A percentile compares a stretch with the other conserved stretches of the same genome.
These are phyloP conservation scores for Anaspis maculata DNA, from an alignment of 2,888 invertebrate species.

Conservation along the genomic window DNA sequence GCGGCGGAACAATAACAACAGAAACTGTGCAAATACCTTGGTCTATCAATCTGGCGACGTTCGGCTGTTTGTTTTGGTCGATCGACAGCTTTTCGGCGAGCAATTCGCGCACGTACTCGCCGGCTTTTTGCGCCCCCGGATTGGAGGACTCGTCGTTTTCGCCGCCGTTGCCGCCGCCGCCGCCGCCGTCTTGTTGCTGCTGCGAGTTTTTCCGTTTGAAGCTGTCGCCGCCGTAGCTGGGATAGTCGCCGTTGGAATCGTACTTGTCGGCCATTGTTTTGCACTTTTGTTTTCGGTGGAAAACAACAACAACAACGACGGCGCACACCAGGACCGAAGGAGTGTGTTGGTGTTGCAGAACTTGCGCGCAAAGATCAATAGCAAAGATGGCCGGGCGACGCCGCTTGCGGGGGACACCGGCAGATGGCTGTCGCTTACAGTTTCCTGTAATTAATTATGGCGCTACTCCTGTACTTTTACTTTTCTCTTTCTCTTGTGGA, in stretches of 20 bases:
- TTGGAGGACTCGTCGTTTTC: conserved; percentile 21
- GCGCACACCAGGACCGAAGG: no score
- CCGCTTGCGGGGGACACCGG: no score
- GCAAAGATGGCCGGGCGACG: no score
- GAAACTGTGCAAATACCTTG: conserved; percentile 57
- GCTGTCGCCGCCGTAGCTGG: conserved; percentile 30
- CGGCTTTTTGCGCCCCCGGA: conserved; percentile 48
- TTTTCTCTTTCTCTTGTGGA: no score
- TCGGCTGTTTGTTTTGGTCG: conserved; percentile 46
- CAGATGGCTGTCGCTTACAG: no score
- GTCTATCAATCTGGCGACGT: conserved; percentile 62
- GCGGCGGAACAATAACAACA: no score
- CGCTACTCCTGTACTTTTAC: no score
- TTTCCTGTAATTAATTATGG: no score
- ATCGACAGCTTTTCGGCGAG: conserved; percentile 37
- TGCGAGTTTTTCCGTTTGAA: conserved; percentile 33
- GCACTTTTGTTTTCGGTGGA: no score
- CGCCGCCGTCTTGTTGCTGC: conserved; percentile 35
- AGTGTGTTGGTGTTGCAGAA: no score
- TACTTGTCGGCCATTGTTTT: conserved; percentile 36
- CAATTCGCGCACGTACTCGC: conserved; percentile 68
- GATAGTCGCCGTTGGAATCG: conserved; percentile 37
- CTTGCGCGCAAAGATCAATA: no score
- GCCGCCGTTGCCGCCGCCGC: conserved; percentile 34
- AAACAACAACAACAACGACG: conserved; percentile 5